These are phyloP conservation scores for Dastarcus helophoroides DNA, from an alignment of 2,888 invertebrate species.

Conservation along the genomic window DNA sequence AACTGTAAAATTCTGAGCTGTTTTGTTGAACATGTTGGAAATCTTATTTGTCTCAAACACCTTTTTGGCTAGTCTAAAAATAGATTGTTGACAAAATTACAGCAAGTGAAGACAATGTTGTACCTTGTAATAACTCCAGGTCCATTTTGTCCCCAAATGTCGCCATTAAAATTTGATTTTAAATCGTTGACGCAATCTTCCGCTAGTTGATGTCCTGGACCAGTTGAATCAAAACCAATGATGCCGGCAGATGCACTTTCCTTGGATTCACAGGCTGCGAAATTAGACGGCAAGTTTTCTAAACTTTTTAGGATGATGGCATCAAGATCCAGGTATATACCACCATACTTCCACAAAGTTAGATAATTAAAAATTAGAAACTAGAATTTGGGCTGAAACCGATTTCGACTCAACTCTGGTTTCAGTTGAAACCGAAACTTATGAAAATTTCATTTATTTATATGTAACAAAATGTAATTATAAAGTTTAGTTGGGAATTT, in stretches of 20 bases:
- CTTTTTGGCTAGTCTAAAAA: too few species aligned
- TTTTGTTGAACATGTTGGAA: too few species aligned
- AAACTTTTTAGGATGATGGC: conserved; percentile 53
- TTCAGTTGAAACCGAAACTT: too few species aligned
- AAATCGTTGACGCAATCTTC: conserved; percentile 45
- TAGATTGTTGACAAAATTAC: too few species aligned
- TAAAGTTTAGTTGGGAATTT: too few species aligned
- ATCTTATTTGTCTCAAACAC: too few species aligned
- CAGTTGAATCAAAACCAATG: conserved; percentile 45
- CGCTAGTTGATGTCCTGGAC: conserved; percentile 46
- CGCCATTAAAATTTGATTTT: conserved; percentile 41
- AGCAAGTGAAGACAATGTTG: too few species aligned
- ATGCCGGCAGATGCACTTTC: conserved; percentile 54
- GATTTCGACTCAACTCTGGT: too few species aligned
- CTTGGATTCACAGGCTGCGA: conserved; percentile 49
- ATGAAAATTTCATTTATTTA: too few species aligned
- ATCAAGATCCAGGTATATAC: conserved; percentile 67
- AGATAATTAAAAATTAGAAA: conserved; percentile 43
- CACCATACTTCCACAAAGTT: conserved; percentile 64
- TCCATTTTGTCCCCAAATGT: conserved; percentile 51
- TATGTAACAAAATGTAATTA: too few species aligned
- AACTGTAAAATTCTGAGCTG: too few species aligned
- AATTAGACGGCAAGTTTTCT: conserved; percentile 44
- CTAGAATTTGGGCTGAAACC: too few species aligned
- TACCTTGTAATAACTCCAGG: conserved; percentile 57